Evolutionary conservation across 2,113 vertebrate genomes (phyloP).

Genomic region (Alces alces): DNA sequence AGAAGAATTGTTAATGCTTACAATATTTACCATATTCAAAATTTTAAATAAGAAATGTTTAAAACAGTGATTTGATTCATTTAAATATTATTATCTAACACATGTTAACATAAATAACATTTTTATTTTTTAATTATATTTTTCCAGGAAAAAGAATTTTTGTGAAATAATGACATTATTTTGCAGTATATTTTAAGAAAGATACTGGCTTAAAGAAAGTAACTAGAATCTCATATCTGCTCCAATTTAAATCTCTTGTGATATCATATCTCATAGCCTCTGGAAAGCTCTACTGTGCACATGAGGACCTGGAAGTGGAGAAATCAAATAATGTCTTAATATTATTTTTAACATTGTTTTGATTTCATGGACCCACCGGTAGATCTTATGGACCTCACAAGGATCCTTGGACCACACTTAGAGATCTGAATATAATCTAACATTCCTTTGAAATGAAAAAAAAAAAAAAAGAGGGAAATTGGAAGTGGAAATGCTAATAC

Average conservation of each 20-base stretch:
- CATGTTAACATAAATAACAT: not conserved
- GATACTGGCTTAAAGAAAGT: not conserved
- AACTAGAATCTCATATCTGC: not conserved
- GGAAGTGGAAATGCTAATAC: not conserved
- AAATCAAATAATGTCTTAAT: not conserved
- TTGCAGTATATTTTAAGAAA: not conserved
- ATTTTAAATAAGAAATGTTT: not conserved
- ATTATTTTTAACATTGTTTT: not conserved
- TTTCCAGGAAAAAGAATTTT: slow-evolving; percentile 21
- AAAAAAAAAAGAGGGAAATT: not conserved
- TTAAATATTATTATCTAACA: not conserved
- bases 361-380: not conserved
- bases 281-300: not conserved
- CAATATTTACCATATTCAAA: not conserved
- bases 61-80: not conserved
- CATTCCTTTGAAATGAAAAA: not conserved
- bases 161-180: not conserved
- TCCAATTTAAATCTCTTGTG: not conserved
- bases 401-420: not conserved
- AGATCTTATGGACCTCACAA: not conserved
- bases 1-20: not conserved
- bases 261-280: not conserved
- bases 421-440: not conserved
- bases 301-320: not conserved
- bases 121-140: not conserved